These are phyloP conservation scores for Kradibia gibbosae DNA, from an alignment of 1,140 invertebrate genomes.

Conservation along the genomic window DNA sequence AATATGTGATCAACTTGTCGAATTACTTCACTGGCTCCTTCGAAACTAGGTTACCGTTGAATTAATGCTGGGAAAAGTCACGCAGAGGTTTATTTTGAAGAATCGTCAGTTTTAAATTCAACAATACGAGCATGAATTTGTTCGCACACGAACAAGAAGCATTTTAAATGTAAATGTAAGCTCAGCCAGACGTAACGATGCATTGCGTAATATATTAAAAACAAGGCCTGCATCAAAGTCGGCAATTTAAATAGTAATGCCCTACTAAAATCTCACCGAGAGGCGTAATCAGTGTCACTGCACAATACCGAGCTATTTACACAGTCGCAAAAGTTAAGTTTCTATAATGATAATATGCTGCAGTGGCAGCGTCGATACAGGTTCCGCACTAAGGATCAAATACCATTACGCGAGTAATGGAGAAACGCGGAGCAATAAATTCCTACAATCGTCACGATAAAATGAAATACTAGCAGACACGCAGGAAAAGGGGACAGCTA, in stretches of 20 bases:
- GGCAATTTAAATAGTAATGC: background rate
- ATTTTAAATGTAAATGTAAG: background rate
- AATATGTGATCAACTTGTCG: background rate
- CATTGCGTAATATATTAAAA: background rate
- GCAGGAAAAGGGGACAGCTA: background rate
- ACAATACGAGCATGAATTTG: background rate
- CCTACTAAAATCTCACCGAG: background rate
- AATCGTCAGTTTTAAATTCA: background rate
- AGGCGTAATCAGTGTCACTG: background rate
- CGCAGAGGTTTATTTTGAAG: background rate
- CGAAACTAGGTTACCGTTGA: conserved; percentile 7
- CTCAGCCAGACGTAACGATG: background rate
- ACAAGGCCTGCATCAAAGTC: background rate
- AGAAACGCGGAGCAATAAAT: background rate
- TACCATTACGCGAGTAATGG: too few species aligned
- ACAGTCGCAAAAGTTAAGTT: background rate
- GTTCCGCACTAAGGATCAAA: background rate
- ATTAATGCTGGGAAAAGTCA: conserved; percentile 3
- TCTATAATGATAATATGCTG: background rate
- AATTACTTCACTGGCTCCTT: background rate
- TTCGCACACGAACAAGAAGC: background rate
- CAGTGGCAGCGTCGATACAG: background rate
- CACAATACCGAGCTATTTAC: background rate
- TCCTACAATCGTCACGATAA: background rate
- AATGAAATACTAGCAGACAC: background rate